Percentiles rank a stretch among this genome's conserved stretches.
Evolutionary conservation across 1,140 invertebrate species (phyloP).

Genomic region (Heliconius himera): DNA sequence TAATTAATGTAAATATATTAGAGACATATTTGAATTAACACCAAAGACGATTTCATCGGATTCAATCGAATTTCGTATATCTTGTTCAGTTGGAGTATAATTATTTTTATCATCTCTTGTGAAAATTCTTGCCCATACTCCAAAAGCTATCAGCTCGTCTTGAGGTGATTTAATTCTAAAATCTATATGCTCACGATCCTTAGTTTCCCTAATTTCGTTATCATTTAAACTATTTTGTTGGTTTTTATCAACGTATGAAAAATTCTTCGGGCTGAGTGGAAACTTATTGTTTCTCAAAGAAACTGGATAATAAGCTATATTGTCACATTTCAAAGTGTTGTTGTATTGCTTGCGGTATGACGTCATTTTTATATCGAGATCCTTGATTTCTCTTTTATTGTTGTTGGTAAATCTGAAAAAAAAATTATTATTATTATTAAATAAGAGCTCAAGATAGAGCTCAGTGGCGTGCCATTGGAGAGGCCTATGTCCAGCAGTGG

Average conservation of each 20-base stretch:
- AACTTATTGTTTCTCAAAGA: slow-evolving; percentile 61
- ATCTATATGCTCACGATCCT: slow-evolving; percentile 26
- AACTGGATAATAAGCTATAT: slow-evolving; percentile 58
- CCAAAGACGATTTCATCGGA: slow-evolving; percentile 59
- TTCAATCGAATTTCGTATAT: slow-evolving; percentile 48
- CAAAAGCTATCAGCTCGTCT: slow-evolving; percentile 55
- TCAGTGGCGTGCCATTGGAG: too few species aligned
- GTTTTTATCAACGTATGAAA: slow-evolving; percentile 38
- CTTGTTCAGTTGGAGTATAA: slow-evolving; percentile 44
- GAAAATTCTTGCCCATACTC: slow-evolving; percentile 60
- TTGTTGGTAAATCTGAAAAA: slow-evolving; percentile 57
- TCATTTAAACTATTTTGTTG: background rate
- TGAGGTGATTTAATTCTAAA: slow-evolving; percentile 54
- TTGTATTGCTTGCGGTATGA: slow-evolving; percentile 58
- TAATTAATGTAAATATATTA: background rate
- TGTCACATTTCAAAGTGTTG: slow-evolving; percentile 54
- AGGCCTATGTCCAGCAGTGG: too few species aligned
- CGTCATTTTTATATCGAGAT: slow-evolving; percentile 65
- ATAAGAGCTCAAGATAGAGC: too few species aligned
- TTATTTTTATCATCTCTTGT: slow-evolving; percentile 51
- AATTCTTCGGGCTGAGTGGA: slow-evolving; percentile 56
- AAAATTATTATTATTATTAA: too few species aligned
- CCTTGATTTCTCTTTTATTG: slow-evolving; percentile 50
- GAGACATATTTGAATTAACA: background rate
- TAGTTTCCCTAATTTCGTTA: slow-evolving; percentile 22